A percentile compares a stretch with the other conserved stretches of the same genome.
These are phyloP conservation scores for Mactra quadrangularis DNA, from an alignment of 1,140 invertebrate genomes.

Conservation along the genomic window DNA sequence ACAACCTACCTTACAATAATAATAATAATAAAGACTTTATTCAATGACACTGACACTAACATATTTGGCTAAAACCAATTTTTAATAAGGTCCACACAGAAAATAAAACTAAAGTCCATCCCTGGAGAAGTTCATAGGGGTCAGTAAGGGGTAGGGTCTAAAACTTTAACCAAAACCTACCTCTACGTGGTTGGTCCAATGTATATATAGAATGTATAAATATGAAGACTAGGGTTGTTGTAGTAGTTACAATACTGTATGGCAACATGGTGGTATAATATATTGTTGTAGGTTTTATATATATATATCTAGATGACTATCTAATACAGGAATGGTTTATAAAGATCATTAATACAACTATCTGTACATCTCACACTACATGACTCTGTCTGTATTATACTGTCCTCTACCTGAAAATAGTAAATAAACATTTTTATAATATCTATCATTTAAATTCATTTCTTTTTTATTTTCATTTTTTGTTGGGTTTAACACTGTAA, in stretches of 20 bases:
- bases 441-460: not conserved
- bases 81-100: too few species aligned
- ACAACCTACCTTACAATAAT: too few species aligned
- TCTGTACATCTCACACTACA: not conserved
- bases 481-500: too few species aligned
- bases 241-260: constrained; percentile 20
- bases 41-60: too few species aligned
- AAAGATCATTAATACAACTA: not conserved
- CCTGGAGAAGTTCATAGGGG: too few species aligned
- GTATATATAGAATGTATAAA: not conserved
- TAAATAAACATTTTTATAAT: not conserved
- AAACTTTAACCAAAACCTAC: not conserved
- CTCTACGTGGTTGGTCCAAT: constrained; percentile 38
- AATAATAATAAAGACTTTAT: too few species aligned
- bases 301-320: not conserved
- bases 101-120: too few species aligned
- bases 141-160: not conserved
- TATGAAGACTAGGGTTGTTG: constrained; percentile 11
- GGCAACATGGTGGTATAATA: constrained; percentile 12
- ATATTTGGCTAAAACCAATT: too few species aligned
- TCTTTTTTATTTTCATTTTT: too few species aligned
- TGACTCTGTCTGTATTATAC: not conserved
- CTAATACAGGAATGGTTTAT: constrained; percentile 16
- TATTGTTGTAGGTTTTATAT: not conserved
- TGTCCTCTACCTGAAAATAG: not conserved